phyloP scores from a whole-genome alignment of 64 coral and sea anemone species.

The Montipora capricornis region DNA sequence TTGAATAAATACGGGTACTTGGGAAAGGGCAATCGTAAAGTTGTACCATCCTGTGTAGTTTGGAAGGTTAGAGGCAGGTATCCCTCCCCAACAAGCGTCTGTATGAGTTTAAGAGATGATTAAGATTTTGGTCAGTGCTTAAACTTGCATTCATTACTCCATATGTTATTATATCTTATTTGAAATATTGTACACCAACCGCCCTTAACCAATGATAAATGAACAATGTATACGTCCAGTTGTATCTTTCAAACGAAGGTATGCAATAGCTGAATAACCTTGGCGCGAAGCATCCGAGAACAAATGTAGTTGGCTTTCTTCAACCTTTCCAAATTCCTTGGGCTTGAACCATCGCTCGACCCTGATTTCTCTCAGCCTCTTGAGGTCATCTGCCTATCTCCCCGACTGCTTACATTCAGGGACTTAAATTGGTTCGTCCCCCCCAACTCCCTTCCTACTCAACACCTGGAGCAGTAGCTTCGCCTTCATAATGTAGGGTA shows the following conservation, averaged over 20 bases:
- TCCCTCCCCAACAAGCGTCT: too few species aligned
- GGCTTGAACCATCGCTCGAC: conserved; percentile 62
- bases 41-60: conserved; percentile 5
- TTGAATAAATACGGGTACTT: neutral
- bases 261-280: conserved; percentile 61
- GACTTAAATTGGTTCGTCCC: conserved; percentile 47
- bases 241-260: conserved; percentile 31
- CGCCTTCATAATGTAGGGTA: conserved; percentile 63
- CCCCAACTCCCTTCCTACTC: conserved; percentile 56
- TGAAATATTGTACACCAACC: neutral
- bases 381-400: conserved; percentile 53
- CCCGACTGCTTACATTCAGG: conserved; percentile 21
- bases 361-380: conserved; percentile 4
- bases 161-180: too few species aligned
- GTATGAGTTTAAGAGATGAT: too few species aligned
- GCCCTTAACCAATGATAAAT: conserved; percentile 30
- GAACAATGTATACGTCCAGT: conserved; percentile 45
- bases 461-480: conserved; percentile 54
- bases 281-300: conserved; percentile 55
- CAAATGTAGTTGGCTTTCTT: conserved; percentile 35
- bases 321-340: conserved; percentile 16
- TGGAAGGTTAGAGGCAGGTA: neutral
- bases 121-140: too few species aligned
- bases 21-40: neutral
- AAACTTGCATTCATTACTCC: too few species aligned